phyloP scores from a whole-genome alignment of 2,888 invertebrate genomes.

The Trypoxylon attenuatum region DNA sequence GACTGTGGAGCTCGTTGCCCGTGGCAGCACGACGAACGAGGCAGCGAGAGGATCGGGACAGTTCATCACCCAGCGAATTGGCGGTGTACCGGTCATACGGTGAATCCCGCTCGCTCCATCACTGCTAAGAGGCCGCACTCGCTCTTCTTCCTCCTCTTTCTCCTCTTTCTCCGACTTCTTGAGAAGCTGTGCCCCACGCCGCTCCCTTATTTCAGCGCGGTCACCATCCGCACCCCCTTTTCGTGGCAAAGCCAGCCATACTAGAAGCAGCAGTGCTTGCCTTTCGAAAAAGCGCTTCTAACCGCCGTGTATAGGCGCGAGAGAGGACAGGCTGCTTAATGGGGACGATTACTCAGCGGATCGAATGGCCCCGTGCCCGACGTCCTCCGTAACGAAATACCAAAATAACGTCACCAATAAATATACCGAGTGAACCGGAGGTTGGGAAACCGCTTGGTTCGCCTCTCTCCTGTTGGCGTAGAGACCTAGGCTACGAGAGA shows the following conservation, averaged over 20 bases:
- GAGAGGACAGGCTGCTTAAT: constrained; percentile 73
- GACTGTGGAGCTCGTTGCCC: constrained; percentile 3
- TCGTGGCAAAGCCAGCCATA: no score
- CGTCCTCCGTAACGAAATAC: constrained; percentile 72
- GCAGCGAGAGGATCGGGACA: constrained; percentile 36
- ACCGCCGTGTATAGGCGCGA: constrained; percentile 45
- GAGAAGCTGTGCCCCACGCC: constrained; percentile 3
- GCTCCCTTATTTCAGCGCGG: constrained; percentile 48
- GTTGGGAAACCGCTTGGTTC: constrained; percentile 39
- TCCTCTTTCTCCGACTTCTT: not conserved
- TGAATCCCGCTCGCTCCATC: constrained; percentile 68
- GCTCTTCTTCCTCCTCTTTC: constrained; percentile 40
- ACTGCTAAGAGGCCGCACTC: constrained; percentile 53
- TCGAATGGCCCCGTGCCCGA: constrained; percentile 69
- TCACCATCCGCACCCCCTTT: constrained; percentile 33
- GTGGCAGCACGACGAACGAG: not conserved
- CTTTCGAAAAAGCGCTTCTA: constrained; percentile 48
- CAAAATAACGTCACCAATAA: constrained; percentile 74
- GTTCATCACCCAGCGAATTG: constrained; percentile 63
- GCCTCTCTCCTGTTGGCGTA: constrained; percentile 26
- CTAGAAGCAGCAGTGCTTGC: not conserved
- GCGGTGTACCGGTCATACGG: constrained; percentile 67
- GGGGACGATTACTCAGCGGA: constrained; percentile 72
- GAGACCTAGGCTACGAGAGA: constrained; percentile 12
- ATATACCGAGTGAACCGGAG: constrained; percentile 60